Evolutionary conservation across 2,113 vertebrate genomes (phyloP).

Genomic region (Calidris pygmaea): DNA sequence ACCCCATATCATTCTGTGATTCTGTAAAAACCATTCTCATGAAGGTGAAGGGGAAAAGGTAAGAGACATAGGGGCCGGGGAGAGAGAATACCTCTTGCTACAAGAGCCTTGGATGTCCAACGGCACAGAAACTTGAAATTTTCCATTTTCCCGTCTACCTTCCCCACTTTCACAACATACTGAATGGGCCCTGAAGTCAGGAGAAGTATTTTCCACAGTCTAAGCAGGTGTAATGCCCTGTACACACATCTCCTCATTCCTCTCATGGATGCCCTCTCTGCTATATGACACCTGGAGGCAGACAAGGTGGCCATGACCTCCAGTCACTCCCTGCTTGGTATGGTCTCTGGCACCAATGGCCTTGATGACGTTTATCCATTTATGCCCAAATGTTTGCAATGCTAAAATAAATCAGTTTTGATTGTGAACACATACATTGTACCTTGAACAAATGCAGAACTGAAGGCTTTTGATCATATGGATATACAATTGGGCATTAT

Average conservation of each 20-base stretch:
- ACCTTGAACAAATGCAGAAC: background rate
- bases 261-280: background rate
- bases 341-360: fast-evolving
- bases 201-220: background rate
- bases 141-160: background rate
- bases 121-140: background rate
- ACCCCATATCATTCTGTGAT: too few relatives aligned
- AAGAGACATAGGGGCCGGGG: background rate
- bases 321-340: background rate
- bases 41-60: background rate
- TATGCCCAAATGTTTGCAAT: background rate
- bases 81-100: background rate
- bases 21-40: background rate
- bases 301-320: background rate
- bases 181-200: fast-evolving
- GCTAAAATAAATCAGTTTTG: background rate
- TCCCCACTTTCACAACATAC: background rate
- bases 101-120: background rate
- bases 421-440: background rate
- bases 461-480: background rate
- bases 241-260: background rate
- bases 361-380: background rate
- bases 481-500: background rate
- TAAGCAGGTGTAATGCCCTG: background rate
- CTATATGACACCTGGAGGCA: background rate